Conservation (phyloP, 2,113 vertebrate species). For the Nipponia nippon region DNA sequence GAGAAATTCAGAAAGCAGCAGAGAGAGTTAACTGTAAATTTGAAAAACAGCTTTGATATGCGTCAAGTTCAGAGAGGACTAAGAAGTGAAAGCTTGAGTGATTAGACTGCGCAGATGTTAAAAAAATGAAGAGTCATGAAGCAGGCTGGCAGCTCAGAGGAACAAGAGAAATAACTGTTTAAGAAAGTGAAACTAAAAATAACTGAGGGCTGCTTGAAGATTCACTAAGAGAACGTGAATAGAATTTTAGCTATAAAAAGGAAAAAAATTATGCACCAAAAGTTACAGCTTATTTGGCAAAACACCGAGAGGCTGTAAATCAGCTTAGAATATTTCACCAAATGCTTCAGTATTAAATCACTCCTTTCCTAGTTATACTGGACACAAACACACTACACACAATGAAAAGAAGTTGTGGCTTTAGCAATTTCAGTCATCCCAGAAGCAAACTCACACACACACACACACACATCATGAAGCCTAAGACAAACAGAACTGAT, state of each 20-base stretch:
- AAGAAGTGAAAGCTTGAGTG: conserved; percentile 59
- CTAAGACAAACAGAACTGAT: not conserved
- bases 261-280: conserved; percentile 22
- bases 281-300: conserved; percentile 43
- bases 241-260: conserved; percentile 60
- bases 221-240: conserved; percentile 43
- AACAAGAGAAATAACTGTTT: conserved; percentile 64
- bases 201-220: conserved; percentile 42
- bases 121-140: conserved; percentile 69
- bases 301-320: conserved; percentile 31
- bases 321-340: not conserved
- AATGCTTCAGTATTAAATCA: conserved; percentile 14
- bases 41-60: conserved; percentile 54
- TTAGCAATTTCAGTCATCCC: not conserved
- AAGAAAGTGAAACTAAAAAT: conserved; percentile 68
- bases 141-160: conserved; percentile 54
- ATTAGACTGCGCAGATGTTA: conserved; percentile 63
- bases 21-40: conserved; percentile 49
- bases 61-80: conserved; percentile 53
- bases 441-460: not conserved
- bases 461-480: not conserved
- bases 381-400: not conserved
- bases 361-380: not conserved
- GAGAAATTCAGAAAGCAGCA: conserved; percentile 36
- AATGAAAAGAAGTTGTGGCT: not conserved